A percentile compares a stretch with the other conserved stretches of the same genome.
Evolutionary conservation across 37 sponge, comb jelly and placozoan genomes (phyloP).

Genomic region (Eunapius fragilis): DNA sequence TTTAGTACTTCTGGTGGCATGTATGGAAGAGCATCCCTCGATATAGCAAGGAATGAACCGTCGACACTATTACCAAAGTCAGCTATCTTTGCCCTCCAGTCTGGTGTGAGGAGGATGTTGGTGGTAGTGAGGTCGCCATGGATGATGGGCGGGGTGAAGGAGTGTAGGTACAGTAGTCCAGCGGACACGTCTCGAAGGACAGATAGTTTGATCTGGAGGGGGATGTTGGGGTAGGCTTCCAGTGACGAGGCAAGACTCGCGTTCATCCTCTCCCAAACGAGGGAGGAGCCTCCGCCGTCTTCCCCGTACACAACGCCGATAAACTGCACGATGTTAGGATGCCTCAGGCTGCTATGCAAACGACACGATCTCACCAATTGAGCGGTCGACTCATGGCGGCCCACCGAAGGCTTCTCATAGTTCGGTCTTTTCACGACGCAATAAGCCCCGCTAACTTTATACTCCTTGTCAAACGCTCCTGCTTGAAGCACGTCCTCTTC

Average conservation of each 20-base stretch:
- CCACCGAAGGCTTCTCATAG: too few relatives aligned
- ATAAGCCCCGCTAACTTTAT: too few relatives aligned
- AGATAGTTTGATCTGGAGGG: conserved; percentile 5
- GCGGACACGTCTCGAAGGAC: conserved; percentile 32
- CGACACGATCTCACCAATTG: not conserved
- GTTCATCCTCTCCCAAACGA: not conserved
- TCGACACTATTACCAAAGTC: conserved; percentile 9
- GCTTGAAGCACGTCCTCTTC: too few relatives aligned
- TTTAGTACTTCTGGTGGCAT: conserved; percentile 21
- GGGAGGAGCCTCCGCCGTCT: not conserved
- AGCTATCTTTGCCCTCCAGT: conserved; percentile 22
- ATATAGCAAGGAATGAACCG: not conserved
- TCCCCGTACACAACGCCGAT: not conserved
- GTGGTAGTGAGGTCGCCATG: conserved; percentile 23
- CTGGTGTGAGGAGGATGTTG: conserved; percentile 21
- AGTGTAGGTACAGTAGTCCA: conserved; percentile 35
- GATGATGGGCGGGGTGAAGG: conserved; percentile 8
- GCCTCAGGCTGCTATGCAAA: not conserved
- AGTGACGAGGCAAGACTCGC: not conserved
- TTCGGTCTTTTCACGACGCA: not conserved
- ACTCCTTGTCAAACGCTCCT: too few relatives aligned
- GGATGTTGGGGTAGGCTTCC: not conserved
- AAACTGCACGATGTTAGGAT: not conserved
- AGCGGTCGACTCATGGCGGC: too few relatives aligned
- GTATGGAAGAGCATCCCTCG: not conserved